Evolutionary conservation across 2,888 invertebrate species (phyloP).

Genomic region (Parnassius apollo): DNA sequence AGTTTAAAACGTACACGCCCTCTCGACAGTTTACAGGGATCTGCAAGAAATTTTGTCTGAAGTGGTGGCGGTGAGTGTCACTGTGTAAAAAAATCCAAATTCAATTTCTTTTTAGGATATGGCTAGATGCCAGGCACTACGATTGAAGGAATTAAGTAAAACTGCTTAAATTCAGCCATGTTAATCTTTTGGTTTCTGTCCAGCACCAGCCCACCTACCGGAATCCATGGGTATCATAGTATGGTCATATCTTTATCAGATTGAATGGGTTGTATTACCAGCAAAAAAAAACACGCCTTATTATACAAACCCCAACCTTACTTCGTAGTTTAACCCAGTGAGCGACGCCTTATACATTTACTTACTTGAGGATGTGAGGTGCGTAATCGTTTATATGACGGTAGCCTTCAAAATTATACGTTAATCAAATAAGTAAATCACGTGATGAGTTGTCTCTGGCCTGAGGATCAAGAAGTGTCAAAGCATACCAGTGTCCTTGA

Average conservation of each 20-base stretch:
- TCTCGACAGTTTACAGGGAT: conserved; percentile 98
- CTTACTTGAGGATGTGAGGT: conserved; percentile 94
- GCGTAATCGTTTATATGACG: conserved; percentile 98
- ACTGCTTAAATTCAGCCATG: conserved; percentile 96
- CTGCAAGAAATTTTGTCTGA: conserved; percentile 95
- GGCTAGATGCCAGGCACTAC: conserved; percentile 96
- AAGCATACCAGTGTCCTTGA: conserved; percentile 96
- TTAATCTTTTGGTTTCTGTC: conserved; percentile 95
- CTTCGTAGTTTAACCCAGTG: conserved; percentile 96
- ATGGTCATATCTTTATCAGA: conserved; percentile 95
- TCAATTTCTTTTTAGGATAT: conserved; percentile 96
- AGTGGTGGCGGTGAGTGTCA: conserved; percentile 92
- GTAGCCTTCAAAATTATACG: conserved; percentile 95
- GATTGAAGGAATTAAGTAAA: conserved; percentile 94
- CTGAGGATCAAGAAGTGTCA: conserved; percentile 96
- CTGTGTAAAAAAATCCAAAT: conserved; percentile 93
- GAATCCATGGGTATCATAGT: conserved; percentile 93
- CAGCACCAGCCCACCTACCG: conserved; percentile 92
- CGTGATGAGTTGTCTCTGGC: conserved; percentile 93
- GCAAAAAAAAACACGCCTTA: too few relatives aligned
- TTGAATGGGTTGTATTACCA: conserved; percentile 95
- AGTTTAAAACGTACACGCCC: conserved; percentile 85
- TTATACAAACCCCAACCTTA: conserved; percentile 96
- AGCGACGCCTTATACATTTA: conserved; percentile 87
- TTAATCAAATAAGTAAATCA: conserved; percentile 92